Evolutionary conservation across 2,888 invertebrate genomes (phyloP).

Genomic region (Arctia plantaginis): DNA sequence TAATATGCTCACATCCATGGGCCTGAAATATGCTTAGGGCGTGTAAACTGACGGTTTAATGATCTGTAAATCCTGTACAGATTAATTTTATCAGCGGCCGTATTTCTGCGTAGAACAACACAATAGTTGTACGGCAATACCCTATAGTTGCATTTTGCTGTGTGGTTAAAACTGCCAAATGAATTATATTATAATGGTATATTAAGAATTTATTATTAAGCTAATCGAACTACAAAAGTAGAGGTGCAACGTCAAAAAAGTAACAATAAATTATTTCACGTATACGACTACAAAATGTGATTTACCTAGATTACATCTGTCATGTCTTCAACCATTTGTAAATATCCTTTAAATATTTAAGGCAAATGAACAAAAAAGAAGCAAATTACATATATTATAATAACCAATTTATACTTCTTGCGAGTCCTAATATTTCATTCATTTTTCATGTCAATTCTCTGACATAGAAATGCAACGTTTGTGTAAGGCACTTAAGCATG

Average conservation of each 20-base stretch:
- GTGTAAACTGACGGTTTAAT: slow-evolving; percentile 7
- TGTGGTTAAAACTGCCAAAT: slow-evolving; percentile 34
- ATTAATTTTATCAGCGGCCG: slow-evolving; percentile 27
- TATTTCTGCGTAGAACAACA: slow-evolving; percentile 28
- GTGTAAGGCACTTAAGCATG: no score
- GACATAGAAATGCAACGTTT: no score
- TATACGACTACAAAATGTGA: no score
- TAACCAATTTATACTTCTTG: no score
- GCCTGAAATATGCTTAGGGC: not conserved
- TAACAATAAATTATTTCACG: not conserved
- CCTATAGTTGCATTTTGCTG: slow-evolving; percentile 31
- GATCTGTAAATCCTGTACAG: slow-evolving; percentile 18
- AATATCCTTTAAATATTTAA: no score
- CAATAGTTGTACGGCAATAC: slow-evolving; percentile 10
- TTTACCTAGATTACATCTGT: no score
- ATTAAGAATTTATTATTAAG: slow-evolving; percentile 19
- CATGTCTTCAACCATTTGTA: no score
- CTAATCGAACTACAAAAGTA: slow-evolving; percentile 7
- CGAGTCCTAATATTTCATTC: no score
- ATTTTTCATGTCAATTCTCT: no score
- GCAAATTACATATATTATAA: no score
- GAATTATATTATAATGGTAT: slow-evolving; percentile 29
- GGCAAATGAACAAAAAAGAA: no score
- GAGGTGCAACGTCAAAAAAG: not conserved
- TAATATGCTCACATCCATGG: not conserved